Evolutionary conservation across 1,140 invertebrate genomes (phyloP).

Genomic region (Aphis craccivora): DNA sequence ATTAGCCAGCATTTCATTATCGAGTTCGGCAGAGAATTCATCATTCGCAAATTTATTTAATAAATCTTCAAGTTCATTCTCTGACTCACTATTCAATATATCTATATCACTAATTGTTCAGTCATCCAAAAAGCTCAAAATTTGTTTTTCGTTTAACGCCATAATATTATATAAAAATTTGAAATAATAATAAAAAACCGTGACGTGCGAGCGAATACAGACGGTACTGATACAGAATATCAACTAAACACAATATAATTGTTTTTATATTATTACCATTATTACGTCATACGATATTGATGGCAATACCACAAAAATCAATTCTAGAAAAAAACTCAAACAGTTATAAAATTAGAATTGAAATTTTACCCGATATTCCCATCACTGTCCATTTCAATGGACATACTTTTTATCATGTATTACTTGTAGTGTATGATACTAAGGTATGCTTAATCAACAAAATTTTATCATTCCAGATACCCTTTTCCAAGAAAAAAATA

Average conservation of each 20-base stretch:
- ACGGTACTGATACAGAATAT: background rate
- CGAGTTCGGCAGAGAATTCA: background rate
- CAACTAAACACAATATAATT: constrained; percentile 4
- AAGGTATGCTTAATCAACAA: too few relatives aligned
- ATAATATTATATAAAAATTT: background rate
- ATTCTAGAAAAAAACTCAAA: background rate
- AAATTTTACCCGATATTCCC: background rate
- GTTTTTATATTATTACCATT: background rate
- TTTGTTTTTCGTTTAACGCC: background rate
- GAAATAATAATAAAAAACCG: background rate
- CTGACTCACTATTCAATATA: background rate
- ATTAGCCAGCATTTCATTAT: background rate
- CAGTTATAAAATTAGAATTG: background rate
- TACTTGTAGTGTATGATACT: background rate
- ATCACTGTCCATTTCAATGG: background rate
- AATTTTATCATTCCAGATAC: too few relatives aligned
- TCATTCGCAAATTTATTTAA: background rate
- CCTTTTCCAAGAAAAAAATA: too few relatives aligned
- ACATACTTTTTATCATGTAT: background rate
- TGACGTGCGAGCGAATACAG: background rate
- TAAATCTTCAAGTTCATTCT: background rate
- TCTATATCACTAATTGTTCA: background rate
- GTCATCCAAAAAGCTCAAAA: background rate
- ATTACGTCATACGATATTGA: background rate
- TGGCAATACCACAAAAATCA: background rate